These are phyloP conservation scores for Drosophila takahashii DNA, from an alignment of 1,140 invertebrate species.

Conservation along the genomic window DNA sequence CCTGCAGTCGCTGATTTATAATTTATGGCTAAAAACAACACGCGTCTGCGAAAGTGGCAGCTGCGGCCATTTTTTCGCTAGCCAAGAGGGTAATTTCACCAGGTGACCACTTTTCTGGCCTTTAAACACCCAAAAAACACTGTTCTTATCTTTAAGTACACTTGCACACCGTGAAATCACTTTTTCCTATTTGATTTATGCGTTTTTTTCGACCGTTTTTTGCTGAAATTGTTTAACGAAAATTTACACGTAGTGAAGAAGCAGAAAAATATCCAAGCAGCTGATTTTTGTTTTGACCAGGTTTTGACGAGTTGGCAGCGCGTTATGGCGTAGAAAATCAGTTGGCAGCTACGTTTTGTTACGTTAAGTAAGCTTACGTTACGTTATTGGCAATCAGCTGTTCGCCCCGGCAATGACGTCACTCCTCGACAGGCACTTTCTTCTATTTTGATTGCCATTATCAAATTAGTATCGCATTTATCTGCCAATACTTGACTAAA, in stretches of 20 bases:
- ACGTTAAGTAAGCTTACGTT: background rate
- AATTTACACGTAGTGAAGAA: constrained; percentile 48
- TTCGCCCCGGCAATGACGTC: constrained; percentile 35
- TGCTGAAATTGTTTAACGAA: constrained; percentile 37
- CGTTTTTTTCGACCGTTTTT: constrained; percentile 6
- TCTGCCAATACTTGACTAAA: constrained; percentile 32
- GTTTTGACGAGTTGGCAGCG: no score
- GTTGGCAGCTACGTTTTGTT: no score
- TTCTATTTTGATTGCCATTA: constrained; percentile 20
- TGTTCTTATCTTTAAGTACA: background rate
- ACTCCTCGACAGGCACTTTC: constrained; percentile 7
- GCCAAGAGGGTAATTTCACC: background rate
- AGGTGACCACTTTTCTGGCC: background rate
- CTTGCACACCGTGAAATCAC: background rate
- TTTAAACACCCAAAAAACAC: constrained; percentile 11
- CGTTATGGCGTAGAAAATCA: no score
- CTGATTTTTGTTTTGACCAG: constrained; percentile 56
- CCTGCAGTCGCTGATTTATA: background rate
- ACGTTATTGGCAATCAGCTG: constrained; percentile 28
- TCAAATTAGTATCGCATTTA: constrained; percentile 16
- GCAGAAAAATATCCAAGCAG: constrained; percentile 39
- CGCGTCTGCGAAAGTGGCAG: constrained; percentile 42
- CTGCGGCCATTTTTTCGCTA: constrained; percentile 51
- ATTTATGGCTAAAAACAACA: constrained; percentile 31
- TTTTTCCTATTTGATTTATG: constrained; percentile 3